A percentile compares a stretch with the other conserved stretches of the same genome.
These are phyloP conservation scores for Todus mexicanus DNA, from an alignment of 2,797 vertebrate genomes.

Conservation along the genomic window DNA sequence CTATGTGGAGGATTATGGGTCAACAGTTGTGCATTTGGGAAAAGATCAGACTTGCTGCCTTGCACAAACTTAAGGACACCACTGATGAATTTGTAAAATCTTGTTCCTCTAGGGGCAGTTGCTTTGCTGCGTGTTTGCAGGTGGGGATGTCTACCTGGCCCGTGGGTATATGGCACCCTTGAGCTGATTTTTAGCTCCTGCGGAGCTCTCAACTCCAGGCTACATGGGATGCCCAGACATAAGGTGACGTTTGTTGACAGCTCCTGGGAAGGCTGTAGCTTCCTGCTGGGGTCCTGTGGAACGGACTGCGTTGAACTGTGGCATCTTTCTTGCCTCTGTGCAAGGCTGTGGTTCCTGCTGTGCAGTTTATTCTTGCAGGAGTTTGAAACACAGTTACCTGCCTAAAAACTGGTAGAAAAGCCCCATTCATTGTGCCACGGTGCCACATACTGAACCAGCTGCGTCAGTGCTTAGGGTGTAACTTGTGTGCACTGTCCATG, in stretches of 20 bases:
- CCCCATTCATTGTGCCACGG: rapidly evolving
- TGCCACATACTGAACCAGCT: neutral
- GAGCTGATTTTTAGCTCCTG: neutral
- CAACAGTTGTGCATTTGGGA: neutral
- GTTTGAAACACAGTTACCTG: neutral
- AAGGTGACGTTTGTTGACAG: neutral
- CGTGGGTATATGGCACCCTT: too few species aligned
- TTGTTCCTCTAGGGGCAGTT: neutral
- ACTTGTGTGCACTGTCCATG: neutral
- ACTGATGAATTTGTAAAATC: neutral
- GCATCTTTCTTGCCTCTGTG: neutral
- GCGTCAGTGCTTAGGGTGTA: neutral
- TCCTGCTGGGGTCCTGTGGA: neutral
- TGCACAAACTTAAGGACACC: neutral
- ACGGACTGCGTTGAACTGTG: neutral
- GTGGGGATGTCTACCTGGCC: neutral
- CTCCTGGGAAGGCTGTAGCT: neutral
- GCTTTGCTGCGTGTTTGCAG: neutral
- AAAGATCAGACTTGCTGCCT: neutral
- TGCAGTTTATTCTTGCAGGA: neutral
- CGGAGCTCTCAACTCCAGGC: neutral
- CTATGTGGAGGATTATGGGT: neutral
- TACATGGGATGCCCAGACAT: neutral
- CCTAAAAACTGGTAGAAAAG: neutral
- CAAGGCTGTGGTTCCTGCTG: neutral